phyloP scores from a whole-genome alignment of 2,113 vertebrate genomes.

The Limanda limanda region DNA sequence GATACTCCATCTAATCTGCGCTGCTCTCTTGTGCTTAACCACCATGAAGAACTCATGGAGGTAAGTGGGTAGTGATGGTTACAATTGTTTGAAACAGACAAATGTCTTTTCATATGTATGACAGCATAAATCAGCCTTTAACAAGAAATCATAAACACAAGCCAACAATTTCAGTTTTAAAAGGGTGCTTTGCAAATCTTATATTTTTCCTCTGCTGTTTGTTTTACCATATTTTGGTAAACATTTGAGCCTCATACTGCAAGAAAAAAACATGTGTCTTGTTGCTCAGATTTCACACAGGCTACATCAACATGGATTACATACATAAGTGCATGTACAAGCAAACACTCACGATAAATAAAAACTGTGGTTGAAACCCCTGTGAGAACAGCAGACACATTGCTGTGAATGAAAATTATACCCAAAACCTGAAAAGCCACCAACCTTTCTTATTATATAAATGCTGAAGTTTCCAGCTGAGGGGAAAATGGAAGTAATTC shows the following conservation, averaged over 20 bases:
- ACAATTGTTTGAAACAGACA: no score
- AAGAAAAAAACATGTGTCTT: background rate
- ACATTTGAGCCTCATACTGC: background rate
- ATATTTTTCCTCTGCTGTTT: background rate
- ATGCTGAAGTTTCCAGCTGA: conserved; percentile 4
- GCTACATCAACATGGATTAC: background rate
- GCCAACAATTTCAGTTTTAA: background rate
- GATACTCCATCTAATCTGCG: no score
- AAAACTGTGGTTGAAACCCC: background rate
- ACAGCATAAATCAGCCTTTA: no score
- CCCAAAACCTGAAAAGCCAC: background rate
- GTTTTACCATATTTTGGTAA: background rate
- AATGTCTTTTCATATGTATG: no score
- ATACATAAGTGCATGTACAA: no score
- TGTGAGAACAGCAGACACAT: background rate
- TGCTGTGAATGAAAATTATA: background rate
- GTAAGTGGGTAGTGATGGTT: no score
- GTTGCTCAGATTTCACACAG: background rate
- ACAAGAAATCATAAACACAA: background rate
- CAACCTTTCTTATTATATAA: background rate
- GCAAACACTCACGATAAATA: background rate
- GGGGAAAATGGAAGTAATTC: conserved; percentile 40
- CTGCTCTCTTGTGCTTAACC: no score
- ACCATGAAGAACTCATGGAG: no score
- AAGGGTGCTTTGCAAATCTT: background rate